phyloP scores from a whole-genome alignment of 1,140 invertebrate species.

The Agraylea sexmaculata region DNA sequence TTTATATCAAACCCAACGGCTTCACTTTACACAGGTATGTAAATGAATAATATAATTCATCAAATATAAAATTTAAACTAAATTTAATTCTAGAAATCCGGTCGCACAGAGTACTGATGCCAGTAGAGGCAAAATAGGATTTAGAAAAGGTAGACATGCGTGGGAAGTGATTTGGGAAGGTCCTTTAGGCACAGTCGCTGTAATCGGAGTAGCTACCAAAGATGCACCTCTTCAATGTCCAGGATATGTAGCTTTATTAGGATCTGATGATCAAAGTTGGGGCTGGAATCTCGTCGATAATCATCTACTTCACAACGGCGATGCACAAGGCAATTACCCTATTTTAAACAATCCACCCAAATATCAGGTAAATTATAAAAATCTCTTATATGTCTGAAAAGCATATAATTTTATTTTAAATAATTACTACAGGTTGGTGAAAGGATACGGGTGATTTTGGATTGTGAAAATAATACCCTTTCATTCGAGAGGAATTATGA shows the following conservation, averaged over 20 bases:
- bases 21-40: constrained; percentile 83
- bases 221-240: constrained; percentile 82
- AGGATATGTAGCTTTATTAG: constrained; percentile 89
- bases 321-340: constrained; percentile 91
- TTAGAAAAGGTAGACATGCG: constrained; percentile 84
- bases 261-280: constrained; percentile 95
- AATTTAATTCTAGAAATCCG: constrained; percentile 60
- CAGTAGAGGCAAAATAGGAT: constrained; percentile 88
- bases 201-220: constrained; percentile 91
- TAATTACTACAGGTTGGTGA: constrained; percentile 74
- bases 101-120: constrained; percentile 98
- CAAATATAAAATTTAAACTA: not conserved
- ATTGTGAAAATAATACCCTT: constrained; percentile 93
- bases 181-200: constrained; percentile 88
- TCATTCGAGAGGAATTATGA: constrained; percentile 98
- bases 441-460: constrained; percentile 89
- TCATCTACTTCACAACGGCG: constrained; percentile 91
- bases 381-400: constrained; percentile 8
- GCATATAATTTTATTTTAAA: constrained; percentile 7
- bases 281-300: constrained; percentile 99
- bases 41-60: not conserved
- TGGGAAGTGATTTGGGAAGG: constrained; percentile 99
- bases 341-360: constrained; percentile 93
- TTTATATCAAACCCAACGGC: constrained; percentile 93
- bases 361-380: constrained; percentile 69